Percentiles rank a stretch among this genome's conserved stretches.
These are phyloP conservation scores for Pipa parva DNA, from an alignment of 2,113 vertebrate genomes.

Conservation along the genomic window DNA sequence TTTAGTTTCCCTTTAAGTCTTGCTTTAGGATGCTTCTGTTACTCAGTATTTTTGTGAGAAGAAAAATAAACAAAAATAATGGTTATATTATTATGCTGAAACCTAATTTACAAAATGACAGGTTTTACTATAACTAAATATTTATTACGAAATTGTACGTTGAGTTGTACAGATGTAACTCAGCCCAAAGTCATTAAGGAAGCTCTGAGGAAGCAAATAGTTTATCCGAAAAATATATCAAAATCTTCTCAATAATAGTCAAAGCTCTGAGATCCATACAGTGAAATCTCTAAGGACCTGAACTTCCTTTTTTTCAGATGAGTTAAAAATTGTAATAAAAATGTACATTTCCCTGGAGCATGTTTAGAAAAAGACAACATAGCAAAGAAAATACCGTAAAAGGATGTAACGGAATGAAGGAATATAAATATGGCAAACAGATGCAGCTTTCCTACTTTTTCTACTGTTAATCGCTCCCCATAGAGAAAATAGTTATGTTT, in stretches of 20 bases:
- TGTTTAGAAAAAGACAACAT: constrained; percentile 41
- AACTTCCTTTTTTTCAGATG: constrained; percentile 25
- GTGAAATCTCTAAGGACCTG: constrained; percentile 4
- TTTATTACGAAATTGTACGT: too few species aligned
- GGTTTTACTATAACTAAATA: too few species aligned
- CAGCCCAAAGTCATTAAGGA: neutral
- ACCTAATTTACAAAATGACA: too few species aligned
- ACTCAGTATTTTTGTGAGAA: too few species aligned
- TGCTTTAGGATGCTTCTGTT: too few species aligned
- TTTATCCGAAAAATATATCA: neutral
- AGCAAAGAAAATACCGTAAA: constrained; percentile 47
- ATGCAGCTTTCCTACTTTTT: constrained; percentile 54
- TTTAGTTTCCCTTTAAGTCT: too few species aligned
- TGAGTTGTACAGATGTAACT: too few species aligned
- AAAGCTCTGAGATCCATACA: neutral
- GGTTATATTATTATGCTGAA: too few species aligned
- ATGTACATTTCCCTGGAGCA: constrained; percentile 26
- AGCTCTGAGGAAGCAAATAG: neutral
- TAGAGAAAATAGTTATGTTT: constrained; percentile 32
- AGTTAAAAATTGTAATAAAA: constrained; percentile 38
- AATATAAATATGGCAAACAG: constrained; percentile 57
- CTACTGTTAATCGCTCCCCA: constrained; percentile 46
- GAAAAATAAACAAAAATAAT: too few species aligned
- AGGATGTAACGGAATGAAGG: constrained; percentile 49
- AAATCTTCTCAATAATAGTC: neutral